These are phyloP conservation scores for Drosophila ochracea DNA, from an alignment of 2,888 invertebrate genomes.

Conservation along the genomic window DNA sequence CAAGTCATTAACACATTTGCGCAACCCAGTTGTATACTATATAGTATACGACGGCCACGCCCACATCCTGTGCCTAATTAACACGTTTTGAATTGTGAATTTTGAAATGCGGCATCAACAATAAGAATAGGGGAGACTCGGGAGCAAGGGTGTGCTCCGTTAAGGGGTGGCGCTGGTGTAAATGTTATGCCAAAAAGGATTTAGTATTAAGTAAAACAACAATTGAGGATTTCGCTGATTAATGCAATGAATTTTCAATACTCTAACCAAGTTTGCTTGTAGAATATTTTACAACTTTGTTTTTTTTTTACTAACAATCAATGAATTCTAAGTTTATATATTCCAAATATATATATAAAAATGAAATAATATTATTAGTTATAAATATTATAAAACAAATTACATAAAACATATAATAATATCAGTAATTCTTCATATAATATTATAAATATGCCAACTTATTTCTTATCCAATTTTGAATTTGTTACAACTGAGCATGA, in stretches of 20 bases:
- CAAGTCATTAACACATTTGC: conserved; percentile 80
- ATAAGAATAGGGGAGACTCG: conserved; percentile 7
- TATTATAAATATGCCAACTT: background rate
- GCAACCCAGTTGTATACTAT: conserved; percentile 21
- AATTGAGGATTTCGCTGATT: conserved; percentile 9
- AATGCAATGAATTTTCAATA: conserved; percentile 29
- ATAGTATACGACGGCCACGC: conserved; percentile 30
- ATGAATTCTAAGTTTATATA: background rate
- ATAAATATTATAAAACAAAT: background rate
- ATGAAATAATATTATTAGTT: background rate
- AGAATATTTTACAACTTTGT: background rate
- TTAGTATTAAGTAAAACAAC: conserved; percentile 68
- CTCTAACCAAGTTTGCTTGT: conserved; percentile 21
- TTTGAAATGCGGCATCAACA: conserved; percentile 69
- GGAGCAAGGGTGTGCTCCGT: conserved; percentile 2
- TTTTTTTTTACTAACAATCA: background rate
- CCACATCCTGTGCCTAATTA: conserved; percentile 72
- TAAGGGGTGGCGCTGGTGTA: background rate
- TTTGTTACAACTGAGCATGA: background rate
- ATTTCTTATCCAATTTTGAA: background rate
- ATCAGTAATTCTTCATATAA: background rate
- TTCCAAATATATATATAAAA: background rate
- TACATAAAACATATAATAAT: background rate
- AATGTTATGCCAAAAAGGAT: conserved; percentile 72
- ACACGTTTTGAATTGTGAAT: conserved; percentile 81